These are phyloP conservation scores for Lordiphosa fenestrarum DNA, from an alignment of 2,888 invertebrate genomes.

Conservation along the genomic window DNA sequence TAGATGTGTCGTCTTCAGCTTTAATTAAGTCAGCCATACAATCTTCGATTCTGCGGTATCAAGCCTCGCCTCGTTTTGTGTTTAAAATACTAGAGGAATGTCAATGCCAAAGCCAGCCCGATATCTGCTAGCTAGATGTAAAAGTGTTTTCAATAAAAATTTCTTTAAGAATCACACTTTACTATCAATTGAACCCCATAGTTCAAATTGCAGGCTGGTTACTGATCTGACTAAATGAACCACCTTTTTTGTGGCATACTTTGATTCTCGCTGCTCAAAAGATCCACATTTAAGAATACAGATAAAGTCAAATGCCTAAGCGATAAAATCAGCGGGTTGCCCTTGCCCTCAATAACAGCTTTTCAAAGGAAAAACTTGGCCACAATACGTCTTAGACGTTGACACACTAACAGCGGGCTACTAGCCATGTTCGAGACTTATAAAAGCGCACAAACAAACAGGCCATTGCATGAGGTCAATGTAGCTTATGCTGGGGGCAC, in stretches of 20 bases:
- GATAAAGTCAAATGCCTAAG: slow-evolving; percentile 24
- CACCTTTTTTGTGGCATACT: too few species aligned
- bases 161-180: too few species aligned
- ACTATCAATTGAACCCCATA: too few species aligned
- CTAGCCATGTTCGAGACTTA: neutral
- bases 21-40: too few species aligned
- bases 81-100: too few species aligned
- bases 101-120: too few species aligned
- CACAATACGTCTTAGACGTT: slow-evolving; percentile 13
- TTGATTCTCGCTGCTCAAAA: slow-evolving; percentile 21
- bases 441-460: neutral
- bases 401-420: slow-evolving; percentile 4
- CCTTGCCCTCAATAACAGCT: slow-evolving; percentile 17
- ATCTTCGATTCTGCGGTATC: too few species aligned
- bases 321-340: slow-evolving; percentile 64
- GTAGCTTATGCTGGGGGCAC: slow-evolving; percentile 8
- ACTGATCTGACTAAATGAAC: neutral
- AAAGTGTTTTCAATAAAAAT: too few species aligned
- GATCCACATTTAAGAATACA: slow-evolving; percentile 24
- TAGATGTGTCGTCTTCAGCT: too few species aligned
- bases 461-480: slow-evolving; percentile 8
- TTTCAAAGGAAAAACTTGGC: neutral
- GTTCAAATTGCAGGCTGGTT: neutral
- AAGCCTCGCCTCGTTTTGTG: too few species aligned
- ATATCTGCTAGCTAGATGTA: too few species aligned